Base-by-base conservation (phyloP, 2,797 vertebrate species). In the Sebastes nivosus region DNA sequence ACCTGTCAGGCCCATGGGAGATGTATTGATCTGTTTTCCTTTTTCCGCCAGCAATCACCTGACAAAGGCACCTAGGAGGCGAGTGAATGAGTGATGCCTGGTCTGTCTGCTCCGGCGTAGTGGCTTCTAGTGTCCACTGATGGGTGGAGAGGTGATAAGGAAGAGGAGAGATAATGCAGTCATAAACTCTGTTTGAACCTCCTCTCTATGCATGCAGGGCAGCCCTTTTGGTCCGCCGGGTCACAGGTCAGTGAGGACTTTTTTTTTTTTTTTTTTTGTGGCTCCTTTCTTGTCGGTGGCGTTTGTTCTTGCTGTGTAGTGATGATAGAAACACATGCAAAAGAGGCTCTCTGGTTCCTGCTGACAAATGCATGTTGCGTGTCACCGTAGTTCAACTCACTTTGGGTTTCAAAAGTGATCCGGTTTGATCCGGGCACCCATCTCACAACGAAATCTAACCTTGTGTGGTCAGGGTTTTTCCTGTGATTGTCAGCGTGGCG, bases 21-120 rank as follows among this genome's bases (percentile, higher is more conserved):
- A 96, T 96, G 95, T 95, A 96, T 96, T 96, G 96, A 96, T 96
- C 95, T 96, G 95, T 96, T 96, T 96, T 95, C 94, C 94, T 95
- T 96, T 96, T 96, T 96, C 94, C 84, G 86, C 93, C 94, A 95
- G 96, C 95, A 96, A 95, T 96, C 95, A 96, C 96, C 95, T 96
- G 96, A 96, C 96, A 96, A 95, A 95, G 94, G 95, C 95, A 95
- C 92, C 93, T 95, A 94, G 93, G 94, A 95, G 94, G 92, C 84
- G 83, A 92, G 90, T 94, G 94, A 95, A 92, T 96, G 96, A 96
- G 91, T 95, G 95, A 96, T 96, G 94, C 92, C 92, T 75, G 88
- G 89, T 87, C 89, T 85, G 91, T 93, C 90, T 91, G 93, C 93
- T 83, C 87, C 61, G 63, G 83, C 63, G 72, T 75, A 79, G 83